Conservation (phyloP, 2,113 vertebrate species). For the Scartelaos histophorus region DNA sequence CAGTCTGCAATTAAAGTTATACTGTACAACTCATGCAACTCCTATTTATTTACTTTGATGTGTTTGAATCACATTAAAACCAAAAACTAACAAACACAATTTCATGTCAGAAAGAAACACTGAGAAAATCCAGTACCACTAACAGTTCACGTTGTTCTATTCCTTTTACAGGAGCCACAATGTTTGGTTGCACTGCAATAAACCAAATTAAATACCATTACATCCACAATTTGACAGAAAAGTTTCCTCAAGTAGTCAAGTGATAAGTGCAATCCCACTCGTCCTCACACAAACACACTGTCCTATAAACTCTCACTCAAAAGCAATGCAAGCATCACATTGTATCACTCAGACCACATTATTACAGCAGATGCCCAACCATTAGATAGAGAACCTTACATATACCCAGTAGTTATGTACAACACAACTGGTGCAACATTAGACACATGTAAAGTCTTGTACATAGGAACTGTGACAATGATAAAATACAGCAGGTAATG, state of each 20-base stretch:
- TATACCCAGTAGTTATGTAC: slow-evolving; percentile 70
- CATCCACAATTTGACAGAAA: slow-evolving; percentile 43
- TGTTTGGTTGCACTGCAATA: slow-evolving; percentile 68
- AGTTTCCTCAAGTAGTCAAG: slow-evolving; percentile 72
- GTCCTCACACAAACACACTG: slow-evolving; percentile 51
- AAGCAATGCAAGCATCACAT: slow-evolving; percentile 59
- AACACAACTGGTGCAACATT: slow-evolving; percentile 63
- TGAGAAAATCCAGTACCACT: slow-evolving; percentile 42
- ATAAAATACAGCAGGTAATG: slow-evolving; percentile 76
- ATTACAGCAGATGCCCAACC: slow-evolving; percentile 67
- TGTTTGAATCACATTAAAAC: slow-evolving; percentile 44
- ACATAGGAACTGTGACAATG: slow-evolving; percentile 68
- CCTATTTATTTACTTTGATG: slow-evolving; percentile 36
- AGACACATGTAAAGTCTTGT: slow-evolving; percentile 52
- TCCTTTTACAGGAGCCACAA: slow-evolving; percentile 40
- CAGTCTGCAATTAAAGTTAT: slow-evolving; percentile 42
- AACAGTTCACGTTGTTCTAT: slow-evolving; percentile 39
- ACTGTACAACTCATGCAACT: slow-evolving; percentile 63
- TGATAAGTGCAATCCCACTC: slow-evolving; percentile 65
- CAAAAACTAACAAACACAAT: slow-evolving; percentile 53
- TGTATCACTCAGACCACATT: slow-evolving; percentile 54
- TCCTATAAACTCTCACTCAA: slow-evolving; percentile 54
- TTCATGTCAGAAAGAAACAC: slow-evolving; percentile 17
- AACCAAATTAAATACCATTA: slow-evolving; percentile 50
- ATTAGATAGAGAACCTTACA: slow-evolving; percentile 53